These are phyloP conservation scores for Candoia aspera DNA, from an alignment of 2,113 vertebrate genomes.

Conservation along the genomic window DNA sequence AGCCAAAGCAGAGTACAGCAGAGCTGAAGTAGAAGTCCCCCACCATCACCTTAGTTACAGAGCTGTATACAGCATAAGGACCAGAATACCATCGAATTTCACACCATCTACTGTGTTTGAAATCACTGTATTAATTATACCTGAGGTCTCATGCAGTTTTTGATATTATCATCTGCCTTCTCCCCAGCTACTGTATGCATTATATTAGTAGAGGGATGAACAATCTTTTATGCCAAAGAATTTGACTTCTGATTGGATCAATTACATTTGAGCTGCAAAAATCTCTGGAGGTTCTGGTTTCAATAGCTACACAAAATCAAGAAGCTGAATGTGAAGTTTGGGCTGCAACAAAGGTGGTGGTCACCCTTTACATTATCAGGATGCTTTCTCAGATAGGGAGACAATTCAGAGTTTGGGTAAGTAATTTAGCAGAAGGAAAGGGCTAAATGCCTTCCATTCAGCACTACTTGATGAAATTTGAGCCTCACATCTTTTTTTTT, in stretches of 20 bases:
- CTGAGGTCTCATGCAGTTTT: neutral
- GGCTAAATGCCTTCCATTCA: neutral
- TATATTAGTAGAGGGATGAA: neutral
- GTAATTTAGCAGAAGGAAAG: neutral
- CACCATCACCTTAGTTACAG: neutral
- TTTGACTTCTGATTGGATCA: neutral
- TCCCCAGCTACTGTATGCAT: neutral
- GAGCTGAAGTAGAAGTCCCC: neutral
- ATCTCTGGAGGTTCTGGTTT: neutral
- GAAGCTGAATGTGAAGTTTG: neutral
- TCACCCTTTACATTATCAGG: neutral
- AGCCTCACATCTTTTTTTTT: neutral
- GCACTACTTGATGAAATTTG: neutral
- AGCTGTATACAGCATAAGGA: neutral
- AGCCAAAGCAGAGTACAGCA: neutral
- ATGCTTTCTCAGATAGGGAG: neutral
- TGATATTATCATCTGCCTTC: neutral
- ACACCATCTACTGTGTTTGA: neutral
- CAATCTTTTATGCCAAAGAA: too few species aligned
- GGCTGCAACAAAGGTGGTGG: neutral
- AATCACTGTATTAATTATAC: neutral
- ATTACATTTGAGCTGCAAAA: neutral
- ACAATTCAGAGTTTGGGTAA: neutral
- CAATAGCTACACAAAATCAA: neutral
- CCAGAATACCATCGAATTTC: neutral